Conservation (phyloP, 2,888 invertebrate genomes). For the Nemoura dubitans region DNA sequence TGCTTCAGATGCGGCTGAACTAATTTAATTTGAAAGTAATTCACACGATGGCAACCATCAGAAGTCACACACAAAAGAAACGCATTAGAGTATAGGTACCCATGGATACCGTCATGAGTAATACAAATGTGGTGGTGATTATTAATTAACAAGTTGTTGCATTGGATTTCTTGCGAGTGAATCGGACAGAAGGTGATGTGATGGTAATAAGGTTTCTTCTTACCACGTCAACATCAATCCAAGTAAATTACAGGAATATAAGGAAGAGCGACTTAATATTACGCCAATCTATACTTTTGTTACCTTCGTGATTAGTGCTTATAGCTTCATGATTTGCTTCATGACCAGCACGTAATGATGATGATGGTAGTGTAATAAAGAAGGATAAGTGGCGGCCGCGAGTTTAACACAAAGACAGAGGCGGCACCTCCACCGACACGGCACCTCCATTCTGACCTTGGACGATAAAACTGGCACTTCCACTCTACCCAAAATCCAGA, state of each 20-base stretch:
- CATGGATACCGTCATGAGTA: not conserved
- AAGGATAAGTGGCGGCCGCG: not conserved
- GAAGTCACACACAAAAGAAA: not conserved
- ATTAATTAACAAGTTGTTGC: not conserved
- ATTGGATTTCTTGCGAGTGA: not conserved
- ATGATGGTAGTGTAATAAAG: not conserved
- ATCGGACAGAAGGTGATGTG: not conserved
- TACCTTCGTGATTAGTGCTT: not conserved
- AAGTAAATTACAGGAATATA: not conserved
- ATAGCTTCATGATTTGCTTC: not conserved
- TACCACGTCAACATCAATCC: not conserved
- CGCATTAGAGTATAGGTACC: not conserved
- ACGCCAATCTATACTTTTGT: not conserved
- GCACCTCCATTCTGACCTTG: not conserved
- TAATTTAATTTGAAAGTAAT: not conserved
- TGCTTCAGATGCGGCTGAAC: not conserved
- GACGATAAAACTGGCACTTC: not conserved
- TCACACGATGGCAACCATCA: not conserved
- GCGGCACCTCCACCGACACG: not conserved
- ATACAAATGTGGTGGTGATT: not conserved
- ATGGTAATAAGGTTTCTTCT: not conserved
- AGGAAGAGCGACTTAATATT: constrained; percentile 7
- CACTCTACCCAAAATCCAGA: not conserved
- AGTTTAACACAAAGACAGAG: not conserved
- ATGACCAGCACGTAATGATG: not conserved